A percentile compares a stretch with the other conserved stretches of the same genome.
phyloP scores from a whole-genome alignment of 2,888 invertebrate genomes.

The Nipponacmea schrenckii region DNA sequence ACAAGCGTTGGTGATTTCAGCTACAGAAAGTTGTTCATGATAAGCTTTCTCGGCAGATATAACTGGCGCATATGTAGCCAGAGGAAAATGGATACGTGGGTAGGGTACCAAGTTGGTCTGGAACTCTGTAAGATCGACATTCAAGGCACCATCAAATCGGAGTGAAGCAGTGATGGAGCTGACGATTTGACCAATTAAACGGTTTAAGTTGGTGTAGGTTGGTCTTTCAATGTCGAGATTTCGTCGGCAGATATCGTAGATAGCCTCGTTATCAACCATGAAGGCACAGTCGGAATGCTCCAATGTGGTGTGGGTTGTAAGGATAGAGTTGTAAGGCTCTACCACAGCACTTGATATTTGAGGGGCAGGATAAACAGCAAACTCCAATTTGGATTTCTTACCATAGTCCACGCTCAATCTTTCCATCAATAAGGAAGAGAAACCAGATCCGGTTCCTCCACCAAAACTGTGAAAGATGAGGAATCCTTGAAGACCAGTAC shows the following conservation, averaged over 20 bases:
- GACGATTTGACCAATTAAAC: constrained; percentile 89
- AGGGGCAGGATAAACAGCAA: constrained; percentile 90
- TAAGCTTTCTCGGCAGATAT: too few relatives aligned
- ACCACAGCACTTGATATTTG: constrained; percentile 92
- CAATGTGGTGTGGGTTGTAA: too few relatives aligned
- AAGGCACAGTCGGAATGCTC: too few relatives aligned
- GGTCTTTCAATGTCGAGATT: constrained; percentile 85
- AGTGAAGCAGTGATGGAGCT: constrained; percentile 67
- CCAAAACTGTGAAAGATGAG: constrained; percentile 70
- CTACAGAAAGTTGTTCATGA: too few relatives aligned
- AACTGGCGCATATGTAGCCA: too few relatives aligned
- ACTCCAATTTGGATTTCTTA: constrained; percentile 84
- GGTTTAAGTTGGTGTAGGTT: constrained; percentile 88
- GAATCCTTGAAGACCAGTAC: constrained; percentile 64
- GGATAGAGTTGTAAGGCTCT: too few relatives aligned
- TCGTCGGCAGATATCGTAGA: too few relatives aligned
- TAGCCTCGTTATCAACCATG: too few relatives aligned
- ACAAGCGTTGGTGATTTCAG: too few relatives aligned
- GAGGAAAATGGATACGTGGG: constrained; percentile 83
- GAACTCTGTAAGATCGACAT: constrained; percentile 70
- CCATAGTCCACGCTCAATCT: constrained; percentile 77
- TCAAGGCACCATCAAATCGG: constrained; percentile 70
- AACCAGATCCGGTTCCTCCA: constrained; percentile 73
- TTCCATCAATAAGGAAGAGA: constrained; percentile 88
- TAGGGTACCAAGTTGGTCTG: constrained; percentile 68